These are phyloP conservation scores for Trachelus iudaicus DNA, from an alignment of 2,888 invertebrate genomes.

Conservation along the genomic window DNA sequence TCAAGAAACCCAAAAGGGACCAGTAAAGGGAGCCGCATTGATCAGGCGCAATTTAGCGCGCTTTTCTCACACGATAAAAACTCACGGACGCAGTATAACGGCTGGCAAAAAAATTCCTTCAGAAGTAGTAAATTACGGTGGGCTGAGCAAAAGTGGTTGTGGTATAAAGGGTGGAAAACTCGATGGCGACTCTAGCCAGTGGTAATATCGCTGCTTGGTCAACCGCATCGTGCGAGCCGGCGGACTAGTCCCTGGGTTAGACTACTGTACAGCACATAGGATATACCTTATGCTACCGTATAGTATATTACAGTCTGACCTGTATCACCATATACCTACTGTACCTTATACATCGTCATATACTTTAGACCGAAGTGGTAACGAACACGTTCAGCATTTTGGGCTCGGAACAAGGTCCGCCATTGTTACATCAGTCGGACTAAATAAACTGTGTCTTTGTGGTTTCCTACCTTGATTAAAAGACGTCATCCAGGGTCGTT, in stretches of 20 bases:
- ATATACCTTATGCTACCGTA: too few species aligned
- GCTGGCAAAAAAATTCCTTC: neutral
- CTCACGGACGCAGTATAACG: neutral
- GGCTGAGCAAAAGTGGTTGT: neutral
- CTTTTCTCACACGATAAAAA: slow-evolving; percentile 22
- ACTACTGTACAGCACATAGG: too few species aligned
- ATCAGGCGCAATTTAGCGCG: slow-evolving; percentile 26
- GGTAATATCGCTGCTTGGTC: slow-evolving; percentile 35
- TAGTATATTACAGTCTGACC: too few species aligned
- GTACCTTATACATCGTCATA: neutral
- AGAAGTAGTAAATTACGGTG: slow-evolving; percentile 2
- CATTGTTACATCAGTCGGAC: neutral
- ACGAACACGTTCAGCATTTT: neutral
- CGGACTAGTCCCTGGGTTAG: slow-evolving; percentile 5
- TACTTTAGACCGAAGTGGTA: neutral
- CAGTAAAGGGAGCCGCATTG: slow-evolving; percentile 25
- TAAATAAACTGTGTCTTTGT: neutral
- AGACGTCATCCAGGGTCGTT: too few species aligned
- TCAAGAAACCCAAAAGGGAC: slow-evolving; percentile 18
- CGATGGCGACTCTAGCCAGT: neutral
- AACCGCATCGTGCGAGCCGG: slow-evolving; percentile 32
- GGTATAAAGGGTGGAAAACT: neutral
- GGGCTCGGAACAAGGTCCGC: neutral
- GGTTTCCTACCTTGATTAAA: too few species aligned
- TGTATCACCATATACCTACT: neutral